Conservation (phyloP, 1,140 invertebrate genomes). For the Philotrypesis tridentata region DNA sequence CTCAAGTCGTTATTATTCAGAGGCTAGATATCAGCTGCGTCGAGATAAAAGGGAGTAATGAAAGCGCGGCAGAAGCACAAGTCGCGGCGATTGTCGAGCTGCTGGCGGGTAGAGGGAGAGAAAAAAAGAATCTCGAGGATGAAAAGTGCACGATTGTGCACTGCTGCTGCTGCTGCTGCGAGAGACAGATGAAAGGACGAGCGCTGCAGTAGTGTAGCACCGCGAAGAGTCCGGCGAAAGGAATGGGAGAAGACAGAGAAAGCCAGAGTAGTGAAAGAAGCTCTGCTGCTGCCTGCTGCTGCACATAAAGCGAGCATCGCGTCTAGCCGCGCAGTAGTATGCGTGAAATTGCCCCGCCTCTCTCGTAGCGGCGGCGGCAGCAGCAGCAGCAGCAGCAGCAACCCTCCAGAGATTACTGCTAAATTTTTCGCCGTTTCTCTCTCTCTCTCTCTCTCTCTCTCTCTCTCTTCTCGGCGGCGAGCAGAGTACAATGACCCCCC, state of each 20-base stretch:
- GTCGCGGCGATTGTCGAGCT: background rate
- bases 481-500: constrained; percentile 40
- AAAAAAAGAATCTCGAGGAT: constrained; percentile 29
- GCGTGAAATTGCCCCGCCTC: constrained; percentile 58
- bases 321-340: constrained; percentile 31
- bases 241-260: background rate
- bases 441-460: too few relatives aligned
- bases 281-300: constrained; percentile 48
- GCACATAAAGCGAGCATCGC: constrained; percentile 65
- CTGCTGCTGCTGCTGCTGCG: background rate
- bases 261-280: constrained; percentile 60
- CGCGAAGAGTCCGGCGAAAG: background rate
- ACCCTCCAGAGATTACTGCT: constrained; percentile 59
- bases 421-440: constrained; percentile 64
- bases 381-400: background rate
- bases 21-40: constrained; percentile 25
- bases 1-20: constrained; percentile 38
- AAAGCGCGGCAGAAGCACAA: background rate
- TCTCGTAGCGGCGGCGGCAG: background rate
- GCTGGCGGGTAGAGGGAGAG: background rate
- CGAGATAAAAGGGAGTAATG: constrained; percentile 18
- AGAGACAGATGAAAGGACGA: constrained; percentile 33
- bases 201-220: background rate
- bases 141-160: constrained; percentile 30
- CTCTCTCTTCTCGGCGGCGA: too few relatives aligned